Evolutionary conservation across 1,140 invertebrate species (phyloP).

Genomic region (Dendroctonus ponderosae): DNA sequence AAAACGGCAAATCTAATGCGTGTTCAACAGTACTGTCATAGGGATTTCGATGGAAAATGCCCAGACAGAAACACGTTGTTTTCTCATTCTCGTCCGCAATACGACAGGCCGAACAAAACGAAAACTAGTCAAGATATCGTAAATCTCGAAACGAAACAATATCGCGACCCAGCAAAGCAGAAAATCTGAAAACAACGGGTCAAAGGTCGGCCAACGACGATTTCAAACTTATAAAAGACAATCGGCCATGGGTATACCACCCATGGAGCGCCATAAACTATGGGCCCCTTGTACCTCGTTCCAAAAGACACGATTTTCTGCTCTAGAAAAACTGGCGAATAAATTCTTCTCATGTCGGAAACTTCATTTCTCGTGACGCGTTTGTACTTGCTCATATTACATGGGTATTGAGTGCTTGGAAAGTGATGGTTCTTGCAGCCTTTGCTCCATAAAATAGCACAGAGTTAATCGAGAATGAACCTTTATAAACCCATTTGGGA

Average conservation of each 20-base stretch:
- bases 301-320: conserved; percentile 24
- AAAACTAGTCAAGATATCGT: conserved; percentile 11
- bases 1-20: no score
- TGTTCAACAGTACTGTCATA: no score
- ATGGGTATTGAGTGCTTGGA: background rate
- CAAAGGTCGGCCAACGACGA: conserved; percentile 10
- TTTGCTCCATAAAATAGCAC: no score
- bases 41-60: no score
- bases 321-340: conserved; percentile 17
- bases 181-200: conserved; percentile 26
- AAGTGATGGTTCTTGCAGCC: background rate
- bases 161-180: conserved; percentile 26
- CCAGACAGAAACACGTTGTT: no score
- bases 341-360: conserved; percentile 22
- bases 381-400: no score
- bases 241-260: conserved; percentile 28
- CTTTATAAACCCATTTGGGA: no score
- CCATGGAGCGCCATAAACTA: conserved; percentile 27
- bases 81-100: background rate
- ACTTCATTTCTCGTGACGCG: conserved; percentile 3
- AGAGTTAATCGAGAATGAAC: no score
- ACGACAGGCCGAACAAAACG: background rate
- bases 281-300: conserved; percentile 22
- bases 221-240: conserved; percentile 25
- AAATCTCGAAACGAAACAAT: conserved; percentile 22